phyloP scores from a whole-genome alignment of 2,113 vertebrate species.

The Pseudorasbora parva region DNA sequence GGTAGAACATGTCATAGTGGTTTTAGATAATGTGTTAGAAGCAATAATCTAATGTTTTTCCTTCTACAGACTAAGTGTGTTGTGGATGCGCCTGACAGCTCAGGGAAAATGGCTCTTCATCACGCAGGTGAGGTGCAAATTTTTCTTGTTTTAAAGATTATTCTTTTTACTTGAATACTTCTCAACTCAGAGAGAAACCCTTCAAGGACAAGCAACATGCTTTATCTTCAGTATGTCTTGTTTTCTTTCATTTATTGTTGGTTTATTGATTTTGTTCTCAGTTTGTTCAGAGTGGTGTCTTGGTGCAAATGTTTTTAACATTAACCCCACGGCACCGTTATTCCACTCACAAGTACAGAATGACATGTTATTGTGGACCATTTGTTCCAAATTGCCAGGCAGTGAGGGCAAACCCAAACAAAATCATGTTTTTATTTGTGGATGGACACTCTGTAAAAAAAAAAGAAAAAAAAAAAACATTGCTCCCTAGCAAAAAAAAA shows the following conservation, averaged over 20 bases:
- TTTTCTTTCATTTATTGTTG: background rate
- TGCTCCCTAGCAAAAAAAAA: background rate
- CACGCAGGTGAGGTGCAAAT: slow-evolving; percentile 83
- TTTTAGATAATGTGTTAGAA: background rate
- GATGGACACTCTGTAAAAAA: background rate
- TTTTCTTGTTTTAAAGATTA: background rate
- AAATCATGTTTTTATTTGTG: slow-evolving; percentile 30
- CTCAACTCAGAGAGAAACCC: background rate
- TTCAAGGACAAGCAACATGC: background rate
- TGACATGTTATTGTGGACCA: background rate
- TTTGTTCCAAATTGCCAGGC: background rate
- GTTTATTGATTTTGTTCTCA: background rate
- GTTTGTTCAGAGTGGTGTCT: background rate
- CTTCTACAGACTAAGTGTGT: slow-evolving; percentile 84
- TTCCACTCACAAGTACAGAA: background rate
- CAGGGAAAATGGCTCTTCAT: slow-evolving; percentile 90
- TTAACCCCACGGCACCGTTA: background rate
- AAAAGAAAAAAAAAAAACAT: background rate
- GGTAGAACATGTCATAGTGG: background rate
- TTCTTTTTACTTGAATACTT: background rate
- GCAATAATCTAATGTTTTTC: slow-evolving; percentile 41
- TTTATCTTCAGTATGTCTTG: background rate
- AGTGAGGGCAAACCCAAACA: background rate
- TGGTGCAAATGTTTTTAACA: background rate
- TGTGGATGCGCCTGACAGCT: slow-evolving; percentile 78